Conservation (phyloP, 2,113 vertebrate genomes). For the Melanerpes formicivorus region DNA sequence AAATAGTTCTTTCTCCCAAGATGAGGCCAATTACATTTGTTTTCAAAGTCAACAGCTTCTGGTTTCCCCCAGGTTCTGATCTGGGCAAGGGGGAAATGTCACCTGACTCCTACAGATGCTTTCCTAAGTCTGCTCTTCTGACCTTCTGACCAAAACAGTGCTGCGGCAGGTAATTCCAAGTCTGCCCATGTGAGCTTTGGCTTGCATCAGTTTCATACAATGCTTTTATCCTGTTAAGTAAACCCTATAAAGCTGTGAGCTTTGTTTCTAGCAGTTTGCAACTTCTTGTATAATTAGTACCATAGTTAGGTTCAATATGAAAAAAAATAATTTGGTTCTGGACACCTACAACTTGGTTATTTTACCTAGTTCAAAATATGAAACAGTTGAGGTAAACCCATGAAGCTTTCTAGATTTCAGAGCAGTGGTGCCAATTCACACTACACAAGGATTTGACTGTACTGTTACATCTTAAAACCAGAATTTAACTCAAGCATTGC, state of each 20-base stretch:
- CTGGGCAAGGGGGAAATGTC: fast-evolving
- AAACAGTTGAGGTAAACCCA: not conserved
- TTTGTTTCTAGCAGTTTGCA: not conserved
- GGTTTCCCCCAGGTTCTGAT: not conserved
- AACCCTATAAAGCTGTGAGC: not conserved
- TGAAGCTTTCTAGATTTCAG: not conserved
- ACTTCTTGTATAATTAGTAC: not conserved
- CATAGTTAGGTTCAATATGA: fast-evolving
- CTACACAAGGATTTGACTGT: not conserved
- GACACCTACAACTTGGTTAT: not conserved
- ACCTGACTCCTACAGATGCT: not conserved
- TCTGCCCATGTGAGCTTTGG: not conserved
- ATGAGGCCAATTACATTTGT: conserved; percentile 1
- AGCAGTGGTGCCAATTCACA: not conserved
- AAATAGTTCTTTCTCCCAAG: not conserved
- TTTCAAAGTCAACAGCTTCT: conserved; percentile 29
- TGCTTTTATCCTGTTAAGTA: not conserved
- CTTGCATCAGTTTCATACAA: not conserved
- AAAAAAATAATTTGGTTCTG: not conserved
- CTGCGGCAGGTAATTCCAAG: not conserved
- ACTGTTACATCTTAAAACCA: not conserved
- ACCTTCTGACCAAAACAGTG: not conserved
- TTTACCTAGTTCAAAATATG: not conserved
- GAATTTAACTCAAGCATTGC: not conserved
- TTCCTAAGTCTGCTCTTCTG: not conserved